These are phyloP conservation scores for Sebastes itinus DNA, from an alignment of 2,797 vertebrate species.

Conservation along the genomic window DNA sequence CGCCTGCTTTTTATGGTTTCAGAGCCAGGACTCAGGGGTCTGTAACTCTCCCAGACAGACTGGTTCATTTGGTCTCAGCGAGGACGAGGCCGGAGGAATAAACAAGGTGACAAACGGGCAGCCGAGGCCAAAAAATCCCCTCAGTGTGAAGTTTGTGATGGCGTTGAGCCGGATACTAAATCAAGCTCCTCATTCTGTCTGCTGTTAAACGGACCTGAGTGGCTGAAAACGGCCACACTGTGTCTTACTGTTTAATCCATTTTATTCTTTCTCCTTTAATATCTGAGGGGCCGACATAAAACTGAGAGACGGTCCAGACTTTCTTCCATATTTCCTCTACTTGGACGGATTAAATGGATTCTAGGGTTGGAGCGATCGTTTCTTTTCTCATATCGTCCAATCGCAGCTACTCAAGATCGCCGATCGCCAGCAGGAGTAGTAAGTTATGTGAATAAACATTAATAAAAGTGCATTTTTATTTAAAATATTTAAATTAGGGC, in stretches of 20 bases:
- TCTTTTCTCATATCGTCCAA: too few relatives aligned
- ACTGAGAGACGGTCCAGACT: background rate
- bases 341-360: background rate
- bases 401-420: too few relatives aligned
- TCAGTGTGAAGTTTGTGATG: background rate
- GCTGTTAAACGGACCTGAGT: background rate
- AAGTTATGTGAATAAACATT: too few relatives aligned
- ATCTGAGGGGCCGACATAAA: background rate
- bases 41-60: conserved; percentile 34
- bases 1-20: background rate
- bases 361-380: too few relatives aligned
- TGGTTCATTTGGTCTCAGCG: conserved; percentile 10
- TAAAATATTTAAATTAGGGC: too few relatives aligned
- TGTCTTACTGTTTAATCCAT: background rate
- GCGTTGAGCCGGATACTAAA: background rate
- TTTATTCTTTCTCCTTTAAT: background rate
- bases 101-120: conserved; percentile 18
- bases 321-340: background rate
- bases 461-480: too few relatives aligned
- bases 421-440: too few relatives aligned
- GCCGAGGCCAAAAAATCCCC: background rate
- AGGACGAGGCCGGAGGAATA: background rate
- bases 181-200: background rate
- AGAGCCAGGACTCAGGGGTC: conserved; percentile 1
- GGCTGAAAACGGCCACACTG: background rate